phyloP scores from a whole-genome alignment of 2,797 vertebrate species.

The Discoglossus pictus region DNA sequence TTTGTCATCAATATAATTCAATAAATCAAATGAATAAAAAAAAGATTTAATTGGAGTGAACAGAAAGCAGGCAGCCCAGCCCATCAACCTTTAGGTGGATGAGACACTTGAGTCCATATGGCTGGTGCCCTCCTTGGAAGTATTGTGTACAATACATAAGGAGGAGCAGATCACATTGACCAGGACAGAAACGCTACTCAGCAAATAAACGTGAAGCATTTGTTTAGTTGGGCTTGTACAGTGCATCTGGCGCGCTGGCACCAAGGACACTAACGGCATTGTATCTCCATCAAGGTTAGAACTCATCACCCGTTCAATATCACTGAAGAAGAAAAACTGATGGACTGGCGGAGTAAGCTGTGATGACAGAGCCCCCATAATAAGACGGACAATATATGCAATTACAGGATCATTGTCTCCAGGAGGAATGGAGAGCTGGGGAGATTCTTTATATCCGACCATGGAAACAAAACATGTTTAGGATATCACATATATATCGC shows the following conservation, averaged over 20 bases:
- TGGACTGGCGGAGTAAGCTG: slow-evolving; percentile 14
- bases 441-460: neutral
- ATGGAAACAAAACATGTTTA: slow-evolving; percentile 10
- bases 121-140: too few species aligned
- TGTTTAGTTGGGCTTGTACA: neutral
- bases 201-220: slow-evolving; percentile 5
- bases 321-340: slow-evolving; percentile 43
- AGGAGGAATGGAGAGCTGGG: neutral
- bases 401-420: slow-evolving; percentile 9
- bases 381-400: slow-evolving; percentile 5
- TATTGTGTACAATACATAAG: neutral
- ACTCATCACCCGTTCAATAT: slow-evolving; percentile 13
- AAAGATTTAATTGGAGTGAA: too few species aligned
- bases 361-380: slow-evolving; percentile 5
- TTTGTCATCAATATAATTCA: too few species aligned
- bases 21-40: too few species aligned
- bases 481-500: too few species aligned
- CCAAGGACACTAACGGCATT: slow-evolving; percentile 20
- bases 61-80: too few species aligned
- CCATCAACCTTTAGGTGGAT: too few species aligned
- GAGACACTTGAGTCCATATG: too few species aligned
- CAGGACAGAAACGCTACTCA: neutral
- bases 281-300: slow-evolving; percentile 26
- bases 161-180: slow-evolving; percentile 16
- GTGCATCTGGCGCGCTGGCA: neutral